Base-by-base conservation (phyloP, 2,888 invertebrate species). In the Cloeon dipterum region DNA sequence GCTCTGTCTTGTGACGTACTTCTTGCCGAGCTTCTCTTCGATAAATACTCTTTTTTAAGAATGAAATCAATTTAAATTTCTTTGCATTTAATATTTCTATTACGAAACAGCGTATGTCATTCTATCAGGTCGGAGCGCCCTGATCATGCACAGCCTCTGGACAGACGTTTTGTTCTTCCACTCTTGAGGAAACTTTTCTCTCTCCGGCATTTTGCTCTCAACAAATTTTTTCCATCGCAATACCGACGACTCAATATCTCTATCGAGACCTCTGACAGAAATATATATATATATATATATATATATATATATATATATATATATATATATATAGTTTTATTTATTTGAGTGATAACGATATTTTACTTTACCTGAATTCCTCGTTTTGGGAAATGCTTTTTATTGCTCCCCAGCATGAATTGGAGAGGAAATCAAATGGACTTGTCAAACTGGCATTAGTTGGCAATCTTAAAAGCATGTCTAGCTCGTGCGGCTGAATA, bases 211-310 rank as follows among this genome's bases (percentile, higher is more conserved):
- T 52, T 93, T 91, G 16, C 82, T 78, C 47, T 93, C 89, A 0
- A 82, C 74, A 49, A 86, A 85, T 52, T 85, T 88, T 49, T 78
- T 76, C 93, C 93, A 94, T 39, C 89, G 67, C 52, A 89, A 91
- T 2, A 74, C 69, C 1, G 88, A 85, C 0, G 82, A 81, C 56
- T 88, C 89, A 43, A 93, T 77, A 52, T 93, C 91, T 45, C 81
- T 75, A 50, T 91, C 91, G 1, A 93, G 59, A 49, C 76, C 81
- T 35, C 70, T 69, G 52, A 77, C 34, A 23, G 23, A 23, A 23
- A 23, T 23, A 23, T 10, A 10, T n/a, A n/a, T n/a, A n/a, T n/a
- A n/a, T n/a, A n/a, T n/a, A n/a, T n/a, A n/a, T 10, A 11, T 8
- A 11, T 16, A n/a, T n/a, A 5, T 8, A 7, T 7, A 5, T 16